Evolutionary conservation across 2,113 vertebrate species (phyloP), one percentile per base, ranked within the genome.

Genomic region (Anguilla rostrata): DNA sequence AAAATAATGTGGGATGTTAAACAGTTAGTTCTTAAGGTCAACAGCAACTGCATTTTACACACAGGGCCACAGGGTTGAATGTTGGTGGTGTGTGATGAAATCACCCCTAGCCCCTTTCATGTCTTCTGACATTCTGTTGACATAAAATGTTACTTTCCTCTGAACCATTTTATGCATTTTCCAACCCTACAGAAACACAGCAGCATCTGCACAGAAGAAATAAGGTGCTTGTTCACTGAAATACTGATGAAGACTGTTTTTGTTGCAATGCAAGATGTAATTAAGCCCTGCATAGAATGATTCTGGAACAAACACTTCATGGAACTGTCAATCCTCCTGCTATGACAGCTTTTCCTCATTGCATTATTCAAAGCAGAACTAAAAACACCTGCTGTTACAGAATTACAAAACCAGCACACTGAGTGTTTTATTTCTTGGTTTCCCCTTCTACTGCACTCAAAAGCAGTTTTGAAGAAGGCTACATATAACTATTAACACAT

Each of bases 1-100:
- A 71, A 39, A 85, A 80, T 85, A 39, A 85, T 60, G 79, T 56
- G 12, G 46, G 75, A 39, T 79, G 29, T 85, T 79, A 79, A 78
- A 39, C 71, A 85, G 84, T 79, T 34, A 79, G 29, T 39, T 75
- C n/a, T 12, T 78, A 39, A 39, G 16, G 84, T 49, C 84, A 85
- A 60, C 26, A 85, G 71, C n/a, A 26, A 49, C 14, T 39, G 46
- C 20, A 18, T 29, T 79, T 34, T 56, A 34, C n/a, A 56, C 29
- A 53, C 84, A 20, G 82, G 53, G 83, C 87, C 57, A 4, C 78
- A 34, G 85, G 88, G 83, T 8, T 87, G 87, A 87, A 84, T 86
- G 78, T 90, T 88, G 85, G 78, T 56, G 49, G 63, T 40, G 84
- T 66, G 86, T 89, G 87, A 88, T 87, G 87, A 83, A 84, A 88